phyloP scores from a whole-genome alignment of 1,140 invertebrate species.

The Lasaia peninsularis region DNA sequence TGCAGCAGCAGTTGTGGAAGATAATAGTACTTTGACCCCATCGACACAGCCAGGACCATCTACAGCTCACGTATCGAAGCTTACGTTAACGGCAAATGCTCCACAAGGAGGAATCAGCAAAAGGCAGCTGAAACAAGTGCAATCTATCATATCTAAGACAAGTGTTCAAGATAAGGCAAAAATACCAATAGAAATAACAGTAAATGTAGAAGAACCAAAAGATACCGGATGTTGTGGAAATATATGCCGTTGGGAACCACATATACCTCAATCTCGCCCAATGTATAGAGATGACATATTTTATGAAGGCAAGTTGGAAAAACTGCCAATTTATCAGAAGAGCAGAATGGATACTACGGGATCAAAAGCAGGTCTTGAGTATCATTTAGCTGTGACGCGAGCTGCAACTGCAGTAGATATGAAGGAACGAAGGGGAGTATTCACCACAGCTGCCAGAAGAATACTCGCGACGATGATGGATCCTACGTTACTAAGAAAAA shows the following conservation, averaged over 20 bases:
- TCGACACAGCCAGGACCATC: slow-evolving; percentile 45
- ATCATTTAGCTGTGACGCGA: slow-evolving; percentile 62
- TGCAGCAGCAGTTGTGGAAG: slow-evolving; percentile 53
- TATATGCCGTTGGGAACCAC: slow-evolving; percentile 55
- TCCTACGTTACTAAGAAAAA: slow-evolving; percentile 49
- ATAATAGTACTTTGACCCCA: slow-evolving; percentile 21
- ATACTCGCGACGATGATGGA: slow-evolving; percentile 70
- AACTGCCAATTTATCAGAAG: slow-evolving; percentile 87
- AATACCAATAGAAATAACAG: slow-evolving; percentile 38
- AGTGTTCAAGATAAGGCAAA: slow-evolving; percentile 51
- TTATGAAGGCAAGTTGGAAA: slow-evolving; percentile 86
- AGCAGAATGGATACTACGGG: slow-evolving; percentile 42
- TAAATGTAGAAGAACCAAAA: slow-evolving; percentile 36
- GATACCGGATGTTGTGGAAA: slow-evolving; percentile 45
- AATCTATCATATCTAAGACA: slow-evolving; percentile 55
- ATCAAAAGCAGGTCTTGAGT: slow-evolving; percentile 62
- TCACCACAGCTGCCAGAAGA: slow-evolving; percentile 58
- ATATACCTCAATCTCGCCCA: slow-evolving; percentile 78
- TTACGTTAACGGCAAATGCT: slow-evolving; percentile 47
- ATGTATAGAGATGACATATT: slow-evolving; percentile 92
- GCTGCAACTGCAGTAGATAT: slow-evolving; percentile 58
- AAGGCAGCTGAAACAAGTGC: slow-evolving; percentile 59
- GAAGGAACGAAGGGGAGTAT: slow-evolving; percentile 53
- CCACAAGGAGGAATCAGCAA: slow-evolving; percentile 51
- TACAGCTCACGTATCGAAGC: slow-evolving; percentile 40